These are phyloP conservation scores for Macroramphosus scolopax DNA, from an alignment of 2,797 vertebrate species.

Conservation along the genomic window DNA sequence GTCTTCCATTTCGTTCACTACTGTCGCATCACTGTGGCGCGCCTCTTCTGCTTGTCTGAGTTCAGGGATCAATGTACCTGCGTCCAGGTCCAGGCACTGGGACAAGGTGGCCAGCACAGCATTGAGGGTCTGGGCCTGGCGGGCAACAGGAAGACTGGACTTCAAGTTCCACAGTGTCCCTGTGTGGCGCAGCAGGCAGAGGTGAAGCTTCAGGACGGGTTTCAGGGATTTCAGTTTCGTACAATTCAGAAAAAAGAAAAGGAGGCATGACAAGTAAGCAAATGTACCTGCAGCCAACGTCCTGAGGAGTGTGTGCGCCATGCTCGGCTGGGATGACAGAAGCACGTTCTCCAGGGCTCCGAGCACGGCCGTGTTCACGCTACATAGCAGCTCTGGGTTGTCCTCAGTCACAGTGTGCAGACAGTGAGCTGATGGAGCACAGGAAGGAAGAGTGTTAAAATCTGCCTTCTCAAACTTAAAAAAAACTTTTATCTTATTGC, in stretches of 20 bases:
- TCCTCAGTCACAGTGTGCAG: constrained; percentile 96
- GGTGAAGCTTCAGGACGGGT: not conserved
- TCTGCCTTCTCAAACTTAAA: no score
- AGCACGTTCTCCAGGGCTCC: constrained; percentile 82
- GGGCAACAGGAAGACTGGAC: constrained; percentile 78
- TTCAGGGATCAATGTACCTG: constrained; percentile 75
- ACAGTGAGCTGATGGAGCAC: constrained; percentile 84
- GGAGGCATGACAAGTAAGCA: constrained; percentile 1
- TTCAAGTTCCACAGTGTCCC: constrained; percentile 94
- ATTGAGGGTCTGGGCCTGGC: constrained; percentile 85
- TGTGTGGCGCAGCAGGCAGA: constrained; percentile 45
- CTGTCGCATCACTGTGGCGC: constrained; percentile 27
- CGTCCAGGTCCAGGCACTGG: constrained; percentile 81
- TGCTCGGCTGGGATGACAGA: constrained; percentile 74
- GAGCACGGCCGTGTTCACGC: constrained; percentile 76
- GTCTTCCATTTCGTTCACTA: constrained; percentile 41
- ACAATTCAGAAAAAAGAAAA: not conserved
- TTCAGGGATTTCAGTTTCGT: not conserved
- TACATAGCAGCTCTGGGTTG: constrained; percentile 87
- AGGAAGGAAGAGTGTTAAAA: constrained; percentile 17
- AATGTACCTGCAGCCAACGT: constrained; percentile 87
- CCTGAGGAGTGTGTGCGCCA: constrained; percentile 85
- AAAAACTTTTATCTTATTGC: no score
- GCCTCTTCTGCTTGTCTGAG: constrained; percentile 82
- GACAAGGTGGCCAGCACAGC: constrained; percentile 85